Evolutionary conservation across 1,140 invertebrate genomes (phyloP).

Genomic region (Drosophila nasuta): DNA sequence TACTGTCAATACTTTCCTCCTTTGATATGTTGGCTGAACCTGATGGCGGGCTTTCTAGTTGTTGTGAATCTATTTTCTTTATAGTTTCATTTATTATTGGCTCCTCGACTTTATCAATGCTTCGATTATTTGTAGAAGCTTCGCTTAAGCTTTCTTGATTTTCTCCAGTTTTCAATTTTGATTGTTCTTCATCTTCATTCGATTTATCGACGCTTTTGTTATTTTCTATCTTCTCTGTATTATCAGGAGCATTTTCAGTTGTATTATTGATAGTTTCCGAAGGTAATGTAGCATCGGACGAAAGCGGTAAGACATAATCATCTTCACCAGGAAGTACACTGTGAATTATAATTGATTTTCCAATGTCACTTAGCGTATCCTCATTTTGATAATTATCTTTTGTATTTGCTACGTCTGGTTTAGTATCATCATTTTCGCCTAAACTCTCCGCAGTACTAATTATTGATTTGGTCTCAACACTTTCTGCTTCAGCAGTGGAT

Average conservation of each 20-base stretch:
- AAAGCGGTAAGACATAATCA: conserved; percentile 19
- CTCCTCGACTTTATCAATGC: not conserved
- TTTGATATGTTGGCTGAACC: not conserved
- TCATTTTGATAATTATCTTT: not conserved
- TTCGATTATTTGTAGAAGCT: not conserved
- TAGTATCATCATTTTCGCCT: not conserved
- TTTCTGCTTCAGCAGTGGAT: not conserved
- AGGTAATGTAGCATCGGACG: not conserved
- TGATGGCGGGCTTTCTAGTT: not conserved
- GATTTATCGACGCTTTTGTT: not conserved
- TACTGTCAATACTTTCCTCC: not conserved
- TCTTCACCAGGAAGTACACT: conserved; percentile 42
- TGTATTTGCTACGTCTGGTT: not conserved
- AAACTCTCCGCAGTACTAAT: not conserved
- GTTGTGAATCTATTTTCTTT: not conserved
- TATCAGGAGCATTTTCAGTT: not conserved
- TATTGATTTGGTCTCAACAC: not conserved
- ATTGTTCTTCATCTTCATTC: not conserved
- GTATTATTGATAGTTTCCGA: not conserved
- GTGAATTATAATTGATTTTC: conserved; percentile 35
- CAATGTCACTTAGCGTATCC: conserved; percentile 1
- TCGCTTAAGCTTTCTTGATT: not conserved
- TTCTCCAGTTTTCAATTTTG: not conserved
- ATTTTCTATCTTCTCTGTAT: not conserved
- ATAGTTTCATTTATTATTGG: not conserved